Base-by-base conservation (phyloP, 2,888 invertebrate genomes). In the Thysanoteuthis rhombus region DNA sequence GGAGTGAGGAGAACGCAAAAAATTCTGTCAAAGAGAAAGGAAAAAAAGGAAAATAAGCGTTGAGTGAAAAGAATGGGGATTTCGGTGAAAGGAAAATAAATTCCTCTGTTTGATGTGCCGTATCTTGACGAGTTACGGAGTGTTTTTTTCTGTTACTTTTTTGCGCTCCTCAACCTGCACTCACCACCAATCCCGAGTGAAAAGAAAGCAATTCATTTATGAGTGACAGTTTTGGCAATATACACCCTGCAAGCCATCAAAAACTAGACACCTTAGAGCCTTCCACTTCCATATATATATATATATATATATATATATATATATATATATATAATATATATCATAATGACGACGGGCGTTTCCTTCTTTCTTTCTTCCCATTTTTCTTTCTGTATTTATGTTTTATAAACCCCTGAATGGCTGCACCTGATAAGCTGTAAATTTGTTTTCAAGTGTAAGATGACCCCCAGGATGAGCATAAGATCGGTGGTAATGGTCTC, bases 161-260 rank as follows among this genome's bases (percentile, higher is more conserved):
- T n/a, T 52, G 5, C 25, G 22, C 52, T 52, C 25, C 52, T 75
- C 75, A 75, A 75, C 36, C 75, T n/a, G n/a, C 16, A 8, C 75
- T 75, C 75, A 75, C n/a, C 75, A 36, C n/a, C 75, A 75, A 75
- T 36, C n/a, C 75, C n/a, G 36, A 75, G 75, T n/a, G n/a, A 75
- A 28, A 58, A 75, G n/a, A 36, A 75, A 75, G n/a, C n/a, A n/a
- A n/a, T 75, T 75, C 75, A 75, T 75, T 75, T 75, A 12, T 75
- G 75, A 75, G 75, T 75, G 75, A 75, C 75, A 75, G 75, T n/a
- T 75, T 75, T 75, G 75, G 75, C 75, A 75, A 75, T 75, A 75
- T 75, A 75, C 75, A 75, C 75, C 75, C n/a, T 75, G 36, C n/a
- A 19, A 75, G 36, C 75, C n/a, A 75, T 75, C 75, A 75, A 75